Evolutionary conservation across 2,888 invertebrate species (phyloP).

Genomic region (Ectemnius lituratus): DNA sequence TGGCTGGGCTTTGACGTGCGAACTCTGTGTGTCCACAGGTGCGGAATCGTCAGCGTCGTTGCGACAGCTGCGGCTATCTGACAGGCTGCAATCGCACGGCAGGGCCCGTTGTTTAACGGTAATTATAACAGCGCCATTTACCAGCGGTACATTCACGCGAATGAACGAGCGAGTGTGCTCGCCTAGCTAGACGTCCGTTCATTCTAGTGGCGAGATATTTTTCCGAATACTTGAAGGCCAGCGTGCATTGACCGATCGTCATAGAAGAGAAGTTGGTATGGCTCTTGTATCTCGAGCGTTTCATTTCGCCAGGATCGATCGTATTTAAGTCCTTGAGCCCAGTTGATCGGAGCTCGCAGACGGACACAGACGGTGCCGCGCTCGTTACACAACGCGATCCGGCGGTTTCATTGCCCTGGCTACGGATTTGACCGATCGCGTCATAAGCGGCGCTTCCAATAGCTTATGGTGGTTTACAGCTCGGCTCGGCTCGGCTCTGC

Average conservation of each 20-base stretch:
- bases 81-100: slow-evolving; percentile 49
- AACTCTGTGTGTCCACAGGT: slow-evolving; percentile 42
- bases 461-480: neutral
- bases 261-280: neutral
- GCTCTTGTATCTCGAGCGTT: neutral
- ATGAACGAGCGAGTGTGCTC: slow-evolving; percentile 20
- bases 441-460: neutral
- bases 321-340: no score
- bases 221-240: no score
- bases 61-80: slow-evolving; percentile 56
- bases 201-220: no score
- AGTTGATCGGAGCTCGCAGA: no score
- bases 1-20: slow-evolving; percentile 34
- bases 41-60: slow-evolving; percentile 52
- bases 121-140: slow-evolving; percentile 56
- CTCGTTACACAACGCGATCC: neutral
- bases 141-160: slow-evolving; percentile 3
- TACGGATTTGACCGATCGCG: slow-evolving; percentile 2
- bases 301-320: no score
- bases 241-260: neutral
- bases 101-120: slow-evolving; percentile 56
- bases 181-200: neutral
- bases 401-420: neutral
- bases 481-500: no score
- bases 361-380: slow-evolving; percentile 2